A percentile compares a stretch with the other conserved stretches of the same genome.
phyloP scores from a whole-genome alignment of 2,888 invertebrate species.

The Melolontha melolontha region DNA sequence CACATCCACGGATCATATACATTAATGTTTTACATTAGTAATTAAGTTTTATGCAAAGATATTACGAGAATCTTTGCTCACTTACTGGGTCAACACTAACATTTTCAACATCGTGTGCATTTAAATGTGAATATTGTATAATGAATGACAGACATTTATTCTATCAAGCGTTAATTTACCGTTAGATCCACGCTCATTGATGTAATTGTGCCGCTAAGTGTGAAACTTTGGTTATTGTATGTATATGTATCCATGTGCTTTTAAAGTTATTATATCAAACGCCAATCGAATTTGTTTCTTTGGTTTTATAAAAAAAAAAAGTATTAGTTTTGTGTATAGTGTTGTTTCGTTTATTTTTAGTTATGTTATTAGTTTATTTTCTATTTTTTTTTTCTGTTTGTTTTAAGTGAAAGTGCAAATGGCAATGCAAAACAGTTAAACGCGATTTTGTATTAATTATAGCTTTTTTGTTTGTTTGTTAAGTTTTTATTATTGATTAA shows the following conservation, averaged over 20 bases:
- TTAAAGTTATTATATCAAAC: slow-evolving; percentile 1
- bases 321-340: slow-evolving; percentile 24
- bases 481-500: slow-evolving; percentile 9
- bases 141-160: too few species aligned
- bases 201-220: too few species aligned
- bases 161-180: too few species aligned
- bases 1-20: too few species aligned
- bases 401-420: slow-evolving; percentile 22
- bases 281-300: slow-evolving; percentile 56
- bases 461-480: slow-evolving; percentile 17
- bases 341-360: slow-evolving; percentile 17
- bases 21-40: too few species aligned
- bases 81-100: too few species aligned
- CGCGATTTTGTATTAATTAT: neutral
- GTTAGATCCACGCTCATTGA: too few species aligned
- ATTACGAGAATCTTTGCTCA: too few species aligned
- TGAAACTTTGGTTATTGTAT: too few species aligned
- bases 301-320: slow-evolving; percentile 58
- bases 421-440: slow-evolving; percentile 29
- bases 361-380: slow-evolving; percentile 1
- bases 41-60: too few species aligned
- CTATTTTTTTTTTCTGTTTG: slow-evolving; percentile 11
- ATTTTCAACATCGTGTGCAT: too few species aligned
- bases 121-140: too few species aligned
- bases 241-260: neutral